Evolutionary conservation across 1,140 invertebrate species (phyloP).

Genomic region (Lethrus apterus): DNA sequence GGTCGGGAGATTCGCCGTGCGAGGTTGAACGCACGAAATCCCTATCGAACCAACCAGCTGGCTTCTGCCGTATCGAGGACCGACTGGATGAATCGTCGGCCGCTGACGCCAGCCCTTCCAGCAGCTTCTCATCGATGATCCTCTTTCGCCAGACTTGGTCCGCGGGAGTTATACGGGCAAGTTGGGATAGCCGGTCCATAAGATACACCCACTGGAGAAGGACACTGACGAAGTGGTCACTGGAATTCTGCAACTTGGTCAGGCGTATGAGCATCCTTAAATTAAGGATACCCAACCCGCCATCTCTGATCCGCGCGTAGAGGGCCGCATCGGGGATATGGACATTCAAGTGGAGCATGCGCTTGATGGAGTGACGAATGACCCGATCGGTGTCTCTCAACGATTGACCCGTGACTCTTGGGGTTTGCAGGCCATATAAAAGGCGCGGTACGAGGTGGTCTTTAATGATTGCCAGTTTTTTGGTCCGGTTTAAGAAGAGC

Average conservation of each 20-base stretch:
- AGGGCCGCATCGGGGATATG: conserved; percentile 20
- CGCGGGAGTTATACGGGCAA: background rate
- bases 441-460: conserved; percentile 20
- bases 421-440: conserved; percentile 21
- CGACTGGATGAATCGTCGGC: background rate
- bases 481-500: conserved; percentile 34
- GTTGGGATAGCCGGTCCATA: background rate
- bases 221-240: background rate
- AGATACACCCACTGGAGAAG: background rate
- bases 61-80: background rate
- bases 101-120: background rate
- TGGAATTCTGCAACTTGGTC: background rate
- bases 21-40: conserved; percentile 22
- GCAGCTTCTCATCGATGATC: background rate
- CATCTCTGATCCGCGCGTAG: conserved; percentile 21
- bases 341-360: background rate
- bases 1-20: conserved; percentile 21
- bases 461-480: conserved; percentile 21
- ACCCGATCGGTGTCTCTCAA: conserved; percentile 19
- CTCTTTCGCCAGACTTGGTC: background rate
- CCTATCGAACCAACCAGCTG: conserved; percentile 15
- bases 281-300: conserved; percentile 23
- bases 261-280: conserved; percentile 5
- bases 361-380: conserved; percentile 15
- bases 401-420: conserved; percentile 5